Percentiles rank a stretch among this genome's conserved stretches.
Evolutionary conservation across 2,113 vertebrate genomes (phyloP).

Genomic region (Notechis scutatus): DNA sequence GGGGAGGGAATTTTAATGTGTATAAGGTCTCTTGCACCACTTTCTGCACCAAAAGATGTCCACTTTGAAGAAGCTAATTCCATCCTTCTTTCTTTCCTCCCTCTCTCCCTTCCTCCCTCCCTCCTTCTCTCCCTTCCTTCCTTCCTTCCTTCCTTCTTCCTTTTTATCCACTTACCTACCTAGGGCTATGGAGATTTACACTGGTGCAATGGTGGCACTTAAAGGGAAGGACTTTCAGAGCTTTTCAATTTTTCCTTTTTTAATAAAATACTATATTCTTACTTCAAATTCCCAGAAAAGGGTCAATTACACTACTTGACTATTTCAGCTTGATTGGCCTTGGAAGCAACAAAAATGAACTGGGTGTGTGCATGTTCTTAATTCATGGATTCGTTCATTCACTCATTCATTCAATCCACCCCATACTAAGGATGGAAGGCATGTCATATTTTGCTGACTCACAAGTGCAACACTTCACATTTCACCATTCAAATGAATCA

Average conservation of each 20-base stretch:
- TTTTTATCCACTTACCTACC: not conserved
- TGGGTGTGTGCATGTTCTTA: not conserved
- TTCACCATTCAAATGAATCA: not conserved
- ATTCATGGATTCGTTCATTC: not conserved
- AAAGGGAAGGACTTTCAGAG: not conserved
- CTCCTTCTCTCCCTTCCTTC: not conserved
- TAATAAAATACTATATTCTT: not conserved
- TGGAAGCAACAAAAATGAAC: not conserved
- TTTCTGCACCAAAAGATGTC: not conserved
- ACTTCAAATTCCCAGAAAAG: not conserved
- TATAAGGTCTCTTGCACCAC: not conserved
- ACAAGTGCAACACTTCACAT: not conserved
- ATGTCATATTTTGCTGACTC: not conserved
- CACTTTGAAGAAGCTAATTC: not conserved
- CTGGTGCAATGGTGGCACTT: not conserved
- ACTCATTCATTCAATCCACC: not conserved
- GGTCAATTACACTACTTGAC: not conserved
- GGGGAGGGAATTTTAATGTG: not conserved
- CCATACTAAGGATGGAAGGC: not conserved
- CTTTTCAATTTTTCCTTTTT: not conserved
- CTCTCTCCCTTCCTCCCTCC: fast-evolving
- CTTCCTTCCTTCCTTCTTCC: not conserved
- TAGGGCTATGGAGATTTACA: not conserved
- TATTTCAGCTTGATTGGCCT: not conserved
- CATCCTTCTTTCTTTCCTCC: not conserved